phyloP scores from a whole-genome alignment of 2,113 vertebrate genomes.

The Phaethornis superciliosus region DNA sequence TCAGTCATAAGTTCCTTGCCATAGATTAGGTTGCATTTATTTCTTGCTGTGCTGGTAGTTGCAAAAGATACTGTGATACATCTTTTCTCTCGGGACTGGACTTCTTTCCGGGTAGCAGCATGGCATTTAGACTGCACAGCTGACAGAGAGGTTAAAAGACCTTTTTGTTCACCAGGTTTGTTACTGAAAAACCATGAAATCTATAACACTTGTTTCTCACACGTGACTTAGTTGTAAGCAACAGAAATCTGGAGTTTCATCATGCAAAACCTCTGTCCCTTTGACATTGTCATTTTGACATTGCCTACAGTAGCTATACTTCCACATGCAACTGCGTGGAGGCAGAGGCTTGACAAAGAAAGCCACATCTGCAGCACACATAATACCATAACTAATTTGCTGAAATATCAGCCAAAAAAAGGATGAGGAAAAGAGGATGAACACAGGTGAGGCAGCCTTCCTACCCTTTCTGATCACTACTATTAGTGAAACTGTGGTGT shows the following conservation, averaged over 20 bases:
- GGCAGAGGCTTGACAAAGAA: background rate
- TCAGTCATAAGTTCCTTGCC: background rate
- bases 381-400: background rate
- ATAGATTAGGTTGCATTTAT: background rate
- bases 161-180: background rate
- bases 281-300: background rate
- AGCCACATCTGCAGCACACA: background rate
- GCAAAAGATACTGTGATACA: background rate
- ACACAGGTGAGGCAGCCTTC: background rate
- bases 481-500: background rate
- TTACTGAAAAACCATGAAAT: background rate
- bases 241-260: background rate
- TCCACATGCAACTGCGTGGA: background rate
- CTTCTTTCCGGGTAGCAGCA: accelerated
- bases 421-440: background rate
- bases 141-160: background rate
- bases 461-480: background rate
- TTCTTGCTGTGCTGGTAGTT: background rate
- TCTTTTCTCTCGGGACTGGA: background rate
- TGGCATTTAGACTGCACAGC: background rate
- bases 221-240: background rate
- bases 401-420: background rate
- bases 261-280: background rate
- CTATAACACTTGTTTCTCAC: background rate
- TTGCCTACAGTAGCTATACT: background rate